Base-by-base conservation (phyloP, 1,140 invertebrate genomes). In the Zaprionus kolodkinae region DNA sequence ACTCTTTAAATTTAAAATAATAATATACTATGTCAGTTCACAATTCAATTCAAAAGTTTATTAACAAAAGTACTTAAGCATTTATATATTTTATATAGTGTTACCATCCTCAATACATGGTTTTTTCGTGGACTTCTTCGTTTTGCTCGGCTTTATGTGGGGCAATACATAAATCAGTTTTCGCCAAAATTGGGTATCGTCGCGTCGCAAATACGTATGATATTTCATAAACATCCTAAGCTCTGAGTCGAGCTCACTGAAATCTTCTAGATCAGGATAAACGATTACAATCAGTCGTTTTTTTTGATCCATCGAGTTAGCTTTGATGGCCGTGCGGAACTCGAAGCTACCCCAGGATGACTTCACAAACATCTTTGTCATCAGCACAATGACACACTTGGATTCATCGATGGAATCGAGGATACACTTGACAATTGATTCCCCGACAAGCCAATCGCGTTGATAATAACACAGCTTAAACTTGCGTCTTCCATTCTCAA, bases 271-370 rank as follows among this genome's bases (percentile, higher is more conserved):
- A 12, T 40, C 56, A 0, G 56, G 56, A 38, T 59, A 59, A 12
- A 59, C 12, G n/a, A 59, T 59, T 6, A 59, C 11, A 38, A 59
- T 59, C 11, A 59, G 17, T 25, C 56, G 56, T 17, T 55, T 27
- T 6, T 27, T 27, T 1, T 27, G 33, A 10, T 65, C 50, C n/a
- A 43, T 17, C 1, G 63, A 65, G 11, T 36, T 55, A 4, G 63
- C 52, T 25, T 33, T 54, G 40, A 65, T 55, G 11, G 63, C 35
- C 17, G 33, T 55, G 13, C 50, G 52, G 6, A 65, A 55, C 25
- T 65, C 63, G 17, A 65, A 65, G 10, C 10, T 35, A 65, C 50
- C 52, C 63, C 63, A 65, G 36, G 63, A 55, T 1, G 50, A 65
- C 1, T 33, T 36, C 12, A 40, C 36, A 17, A 65, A 65, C 13